Evolutionary conservation across 2,888 invertebrate species (phyloP).

Genomic region (Microplitis manilae): DNA sequence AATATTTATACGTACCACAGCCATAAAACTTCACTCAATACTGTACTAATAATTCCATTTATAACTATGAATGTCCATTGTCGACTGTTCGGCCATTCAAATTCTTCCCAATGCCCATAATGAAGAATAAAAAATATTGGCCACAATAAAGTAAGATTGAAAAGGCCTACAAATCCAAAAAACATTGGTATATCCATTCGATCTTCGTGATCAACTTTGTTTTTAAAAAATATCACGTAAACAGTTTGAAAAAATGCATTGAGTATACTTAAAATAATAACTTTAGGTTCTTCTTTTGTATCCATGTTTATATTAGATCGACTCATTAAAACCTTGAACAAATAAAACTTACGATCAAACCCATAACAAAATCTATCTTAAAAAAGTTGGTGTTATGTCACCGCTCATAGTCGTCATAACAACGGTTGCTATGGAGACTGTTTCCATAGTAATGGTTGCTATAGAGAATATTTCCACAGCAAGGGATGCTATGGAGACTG

Average conservation of each 20-base stretch:
- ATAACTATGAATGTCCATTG: constrained; percentile 86
- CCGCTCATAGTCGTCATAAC: too few species aligned
- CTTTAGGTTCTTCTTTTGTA: constrained; percentile 77
- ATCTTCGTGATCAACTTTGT: constrained; percentile 92
- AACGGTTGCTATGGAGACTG: too few species aligned
- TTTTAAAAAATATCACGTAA: constrained; percentile 89
- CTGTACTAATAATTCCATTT: constrained; percentile 92
- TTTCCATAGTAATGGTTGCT: too few species aligned
- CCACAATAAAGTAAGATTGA: constrained; percentile 91
- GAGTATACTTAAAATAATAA: constrained; percentile 85
- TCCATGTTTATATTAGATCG: constrained; percentile 81
- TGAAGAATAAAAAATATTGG: constrained; percentile 91
- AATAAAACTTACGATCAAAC: background rate
- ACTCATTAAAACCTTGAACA: constrained; percentile 81
- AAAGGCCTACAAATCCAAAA: constrained; percentile 96
- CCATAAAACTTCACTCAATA: constrained; percentile 93
- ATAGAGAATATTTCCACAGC: too few species aligned
- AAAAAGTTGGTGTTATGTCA: background rate
- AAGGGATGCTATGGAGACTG: too few species aligned
- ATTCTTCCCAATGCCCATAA: constrained; percentile 85
- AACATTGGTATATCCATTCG: constrained; percentile 95
- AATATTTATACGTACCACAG: constrained; percentile 79
- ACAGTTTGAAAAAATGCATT: constrained; percentile 92
- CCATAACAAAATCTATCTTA: constrained; percentile 2
- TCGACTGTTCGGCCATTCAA: constrained; percentile 87